Evolutionary conservation across 2,797 vertebrate genomes (phyloP), one percentile per base, ranked within the genome.

Genomic region (Sebastes itinus): DNA sequence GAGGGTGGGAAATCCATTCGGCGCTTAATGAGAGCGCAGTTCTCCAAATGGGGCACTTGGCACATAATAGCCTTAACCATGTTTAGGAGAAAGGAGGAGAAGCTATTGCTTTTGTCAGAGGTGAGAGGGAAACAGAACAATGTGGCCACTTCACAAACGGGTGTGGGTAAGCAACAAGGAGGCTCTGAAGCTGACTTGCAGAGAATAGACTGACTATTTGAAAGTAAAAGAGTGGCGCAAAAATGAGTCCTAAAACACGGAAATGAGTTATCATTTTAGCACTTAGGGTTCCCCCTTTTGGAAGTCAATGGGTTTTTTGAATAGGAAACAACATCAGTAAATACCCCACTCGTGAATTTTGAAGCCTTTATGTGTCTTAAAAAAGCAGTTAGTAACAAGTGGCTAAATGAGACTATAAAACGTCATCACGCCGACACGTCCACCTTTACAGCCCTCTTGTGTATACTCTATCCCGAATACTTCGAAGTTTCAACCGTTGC

Each of bases 11-110:
- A 84, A 70, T 69, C 88, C 59, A 75, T 88, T 90, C 6, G 33
- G 78, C 55, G 62, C 74, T 75, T 86, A 88, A 92, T 89, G 77
- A 92, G 33, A 35, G 81, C 7, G 56, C 56, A 35, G 80, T 70
- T 89, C 80, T 85, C 80, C 60, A 84, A 91, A 85, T 76, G 58
- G 70, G 60, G 49, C 83, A 81, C 85, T 88, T 84, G 76, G 77
- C 87, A 86, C 65, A 87, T 82, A 89, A 92, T 81, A 83, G 88
- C 72, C 75, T 81, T 77, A 86, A 89, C 77, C 61, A 61, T 73
- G 65, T 88, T 89, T 70, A 62, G 80, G 81, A 83, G 86, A 83
- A 60, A 55, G 68, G 73, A 78, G 78, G 77, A 78, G 65, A 87
- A 88, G 80, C 79, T 82, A 81, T 89, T 88, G 88, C 80, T 58